Conservation (phyloP, 1,140 invertebrate species). For the Ceratosolen solmsi region DNA sequence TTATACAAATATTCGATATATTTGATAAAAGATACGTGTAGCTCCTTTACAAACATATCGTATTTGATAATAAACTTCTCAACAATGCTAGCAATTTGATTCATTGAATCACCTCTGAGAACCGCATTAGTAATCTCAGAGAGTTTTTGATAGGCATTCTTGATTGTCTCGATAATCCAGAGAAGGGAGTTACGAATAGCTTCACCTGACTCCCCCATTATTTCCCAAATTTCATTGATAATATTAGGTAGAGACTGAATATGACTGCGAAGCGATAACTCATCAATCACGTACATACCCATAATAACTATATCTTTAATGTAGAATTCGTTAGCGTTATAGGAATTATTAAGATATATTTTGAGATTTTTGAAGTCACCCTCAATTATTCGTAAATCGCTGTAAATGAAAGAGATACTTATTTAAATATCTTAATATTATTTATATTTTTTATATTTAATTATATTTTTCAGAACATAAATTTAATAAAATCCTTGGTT, state of each 20-base stretch:
- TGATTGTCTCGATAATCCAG: constrained; percentile 83
- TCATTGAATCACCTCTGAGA: constrained; percentile 81
- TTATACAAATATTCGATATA: constrained; percentile 83
- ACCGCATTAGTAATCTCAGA: constrained; percentile 79
- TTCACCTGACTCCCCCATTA: constrained; percentile 86
- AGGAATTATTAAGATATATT: constrained; percentile 82
- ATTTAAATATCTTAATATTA: too few species aligned
- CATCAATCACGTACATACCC: constrained; percentile 80
- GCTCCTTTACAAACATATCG: constrained; percentile 83
- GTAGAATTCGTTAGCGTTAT: constrained; percentile 87
- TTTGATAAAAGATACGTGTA: constrained; percentile 84
- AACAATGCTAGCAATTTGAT: constrained; percentile 79
- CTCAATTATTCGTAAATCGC: constrained; percentile 80
- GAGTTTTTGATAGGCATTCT: constrained; percentile 80
- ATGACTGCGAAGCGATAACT: constrained; percentile 84
- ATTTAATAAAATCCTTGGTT: too few species aligned
- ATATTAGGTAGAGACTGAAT: constrained; percentile 85
- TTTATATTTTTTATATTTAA: too few species aligned
- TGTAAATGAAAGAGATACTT: constrained; percentile 64
- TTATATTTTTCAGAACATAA: too few species aligned
- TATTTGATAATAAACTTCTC: constrained; percentile 83
- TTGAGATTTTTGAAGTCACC: constrained; percentile 82
- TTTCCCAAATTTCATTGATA: constrained; percentile 85
- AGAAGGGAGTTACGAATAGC: constrained; percentile 82
- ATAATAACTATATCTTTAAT: constrained; percentile 83